A percentile compares a stretch with the other conserved stretches of the same genome.
phyloP scores from a whole-genome alignment of 2,888 invertebrate genomes.

The Malthinus flaveolus region DNA sequence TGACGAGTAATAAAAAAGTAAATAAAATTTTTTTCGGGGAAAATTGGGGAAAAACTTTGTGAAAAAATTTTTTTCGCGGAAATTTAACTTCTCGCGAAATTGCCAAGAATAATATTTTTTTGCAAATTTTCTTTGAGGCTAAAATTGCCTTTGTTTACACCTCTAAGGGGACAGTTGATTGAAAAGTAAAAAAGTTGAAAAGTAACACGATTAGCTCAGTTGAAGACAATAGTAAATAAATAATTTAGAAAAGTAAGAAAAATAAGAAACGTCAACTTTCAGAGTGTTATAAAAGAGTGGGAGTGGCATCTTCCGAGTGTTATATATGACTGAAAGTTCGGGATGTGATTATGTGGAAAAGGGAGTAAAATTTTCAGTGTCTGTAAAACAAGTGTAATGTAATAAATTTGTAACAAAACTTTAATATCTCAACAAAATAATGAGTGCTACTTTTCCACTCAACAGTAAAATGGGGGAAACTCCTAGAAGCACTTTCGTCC shows the following conservation, averaged over 20 bases:
- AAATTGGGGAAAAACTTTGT: background rate
- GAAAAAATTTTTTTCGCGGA: background rate
- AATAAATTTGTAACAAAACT: conserved; percentile 9
- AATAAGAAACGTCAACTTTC: conserved; percentile 17
- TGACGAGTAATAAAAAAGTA: background rate
- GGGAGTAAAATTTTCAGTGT: conserved; percentile 20
- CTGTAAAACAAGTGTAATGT: conserved; percentile 16
- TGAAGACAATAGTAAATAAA: background rate
- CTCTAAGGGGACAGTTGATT: too few species aligned
- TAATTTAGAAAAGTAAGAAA: background rate
- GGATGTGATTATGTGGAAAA: conserved; percentile 26
- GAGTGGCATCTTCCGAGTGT: conserved; percentile 26
- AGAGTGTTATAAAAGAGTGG: conserved; percentile 24
- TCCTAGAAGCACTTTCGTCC: conserved; percentile 18
- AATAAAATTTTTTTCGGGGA: background rate
- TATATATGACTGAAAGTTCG: conserved; percentile 20
- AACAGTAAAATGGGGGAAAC: conserved; percentile 17
- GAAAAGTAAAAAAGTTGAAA: background rate
- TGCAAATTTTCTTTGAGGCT: too few species aligned
- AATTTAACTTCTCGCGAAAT: too few species aligned
- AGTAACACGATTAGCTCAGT: too few species aligned
- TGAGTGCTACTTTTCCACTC: conserved; percentile 17
- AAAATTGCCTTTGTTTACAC: background rate
- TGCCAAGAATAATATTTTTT: too few species aligned
- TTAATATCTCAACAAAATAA: conserved; percentile 13